Percentiles rank a stretch among this genome's conserved stretches.
Conservation (phyloP, 2,797 vertebrate genomes). For the Protosalanx chinensis region DNA sequence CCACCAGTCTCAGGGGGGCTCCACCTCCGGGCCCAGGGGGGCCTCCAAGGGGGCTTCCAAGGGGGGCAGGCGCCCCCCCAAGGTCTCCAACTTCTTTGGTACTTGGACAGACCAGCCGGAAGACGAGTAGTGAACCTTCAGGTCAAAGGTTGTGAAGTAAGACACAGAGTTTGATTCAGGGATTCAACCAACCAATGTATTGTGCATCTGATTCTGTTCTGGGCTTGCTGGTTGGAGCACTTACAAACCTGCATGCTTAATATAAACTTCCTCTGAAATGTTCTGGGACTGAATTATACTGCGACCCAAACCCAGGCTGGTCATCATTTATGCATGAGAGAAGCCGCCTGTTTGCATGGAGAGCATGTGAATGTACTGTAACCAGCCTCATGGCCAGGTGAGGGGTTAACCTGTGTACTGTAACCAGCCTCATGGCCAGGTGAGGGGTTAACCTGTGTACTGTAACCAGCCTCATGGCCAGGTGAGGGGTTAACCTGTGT, state of each 20-base stretch:
- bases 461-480: too few species aligned
- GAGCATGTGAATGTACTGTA: constrained; percentile 28
- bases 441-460: too few species aligned
- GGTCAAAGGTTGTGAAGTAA: constrained; percentile 6
- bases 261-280: constrained; percentile 24
- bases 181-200: too few species aligned
- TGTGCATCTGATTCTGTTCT: neutral
- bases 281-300: constrained; percentile 9
- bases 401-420: too few species aligned
- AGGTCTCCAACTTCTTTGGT: constrained; percentile 52
- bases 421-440: too few species aligned
- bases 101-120: constrained; percentile 47
- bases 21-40: constrained; percentile 30
- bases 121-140: constrained; percentile 33
- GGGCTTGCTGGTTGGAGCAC: neutral
- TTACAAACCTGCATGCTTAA: constrained; percentile 40
- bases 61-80: constrained; percentile 50
- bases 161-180: neutral
- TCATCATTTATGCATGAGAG: constrained; percentile 7
- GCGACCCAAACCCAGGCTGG: constrained; percentile 21
- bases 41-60: constrained; percentile 43
- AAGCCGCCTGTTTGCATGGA: constrained; percentile 4
- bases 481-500: too few species aligned
- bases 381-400: too few species aligned
- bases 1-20: constrained; percentile 80